Percentiles rank a stretch among this genome's conserved stretches.
Conservation (phyloP, 2,888 invertebrate genomes). For the Latrodectus elegans region DNA sequence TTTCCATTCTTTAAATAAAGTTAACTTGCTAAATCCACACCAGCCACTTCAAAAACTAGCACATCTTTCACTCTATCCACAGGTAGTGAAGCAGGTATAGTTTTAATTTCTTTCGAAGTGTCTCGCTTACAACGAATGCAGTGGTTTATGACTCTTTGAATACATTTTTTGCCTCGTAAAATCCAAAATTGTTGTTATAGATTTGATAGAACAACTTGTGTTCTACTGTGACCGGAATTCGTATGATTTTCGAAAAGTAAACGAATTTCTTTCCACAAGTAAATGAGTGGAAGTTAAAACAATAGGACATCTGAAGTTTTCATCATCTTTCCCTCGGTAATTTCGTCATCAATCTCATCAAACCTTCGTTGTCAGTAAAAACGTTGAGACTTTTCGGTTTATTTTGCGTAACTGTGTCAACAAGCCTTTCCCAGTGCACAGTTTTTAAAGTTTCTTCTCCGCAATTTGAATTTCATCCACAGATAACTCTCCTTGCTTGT, state of each 20-base stretch:
- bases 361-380: too few species aligned
- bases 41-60: background rate
- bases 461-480: too few species aligned
- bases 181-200: background rate
- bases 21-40: slow-evolving; percentile 5
- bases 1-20: background rate
- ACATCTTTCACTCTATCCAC: slow-evolving; percentile 6
- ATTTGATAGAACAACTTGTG: background rate
- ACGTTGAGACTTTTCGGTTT: too few species aligned
- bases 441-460: too few species aligned
- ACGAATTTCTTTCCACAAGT: too few species aligned
- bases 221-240: background rate
- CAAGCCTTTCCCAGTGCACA: too few species aligned
- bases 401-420: background rate
- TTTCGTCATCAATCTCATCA: too few species aligned
- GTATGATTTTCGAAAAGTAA: too few species aligned
- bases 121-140: background rate
- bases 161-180: background rate
- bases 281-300: slow-evolving; percentile 11
- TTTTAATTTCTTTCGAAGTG: background rate
- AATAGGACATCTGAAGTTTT: background rate
- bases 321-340: background rate
- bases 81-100: background rate
- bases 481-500: too few species aligned
- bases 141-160: too few species aligned